These are phyloP conservation scores for Clarias macrocephalus DNA, from an alignment of 2,113 vertebrate species.

Conservation along the genomic window DNA sequence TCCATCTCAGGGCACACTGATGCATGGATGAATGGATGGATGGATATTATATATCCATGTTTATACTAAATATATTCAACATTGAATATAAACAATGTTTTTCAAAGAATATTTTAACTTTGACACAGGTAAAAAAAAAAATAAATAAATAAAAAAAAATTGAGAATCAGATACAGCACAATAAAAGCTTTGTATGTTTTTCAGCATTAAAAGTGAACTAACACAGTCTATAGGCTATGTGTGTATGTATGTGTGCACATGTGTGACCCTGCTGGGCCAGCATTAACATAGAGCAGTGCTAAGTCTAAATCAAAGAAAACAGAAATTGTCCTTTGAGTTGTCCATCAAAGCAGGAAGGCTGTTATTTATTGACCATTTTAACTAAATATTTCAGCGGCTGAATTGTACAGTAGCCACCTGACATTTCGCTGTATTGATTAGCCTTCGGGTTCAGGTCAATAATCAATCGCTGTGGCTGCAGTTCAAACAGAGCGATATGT, in stretches of 20 bases:
- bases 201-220: neutral
- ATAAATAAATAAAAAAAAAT: neutral
- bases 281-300: neutral
- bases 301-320: conserved; percentile 25
- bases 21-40: too few relatives aligned
- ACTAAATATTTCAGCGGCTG: conserved; percentile 25
- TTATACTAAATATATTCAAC: too few relatives aligned
- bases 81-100: too few relatives aligned
- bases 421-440: conserved; percentile 37
- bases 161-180: neutral
- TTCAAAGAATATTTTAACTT: neutral
- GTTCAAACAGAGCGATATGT: conserved; percentile 15
- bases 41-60: too few relatives aligned
- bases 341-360: neutral
- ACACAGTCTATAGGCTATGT: neutral
- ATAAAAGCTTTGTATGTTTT: neutral
- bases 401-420: conserved; percentile 33
- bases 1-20: too few relatives aligned
- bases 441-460: conserved; percentile 23
- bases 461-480: conserved; percentile 20
- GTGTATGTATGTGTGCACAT: neutral
- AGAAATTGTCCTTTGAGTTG: conserved; percentile 1
- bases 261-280: neutral
- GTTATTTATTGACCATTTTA: conserved; percentile 28
- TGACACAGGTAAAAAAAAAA: neutral